phyloP scores from a whole-genome alignment of 1,140 invertebrate genomes.

The Anagrus nilaparvatae region DNA sequence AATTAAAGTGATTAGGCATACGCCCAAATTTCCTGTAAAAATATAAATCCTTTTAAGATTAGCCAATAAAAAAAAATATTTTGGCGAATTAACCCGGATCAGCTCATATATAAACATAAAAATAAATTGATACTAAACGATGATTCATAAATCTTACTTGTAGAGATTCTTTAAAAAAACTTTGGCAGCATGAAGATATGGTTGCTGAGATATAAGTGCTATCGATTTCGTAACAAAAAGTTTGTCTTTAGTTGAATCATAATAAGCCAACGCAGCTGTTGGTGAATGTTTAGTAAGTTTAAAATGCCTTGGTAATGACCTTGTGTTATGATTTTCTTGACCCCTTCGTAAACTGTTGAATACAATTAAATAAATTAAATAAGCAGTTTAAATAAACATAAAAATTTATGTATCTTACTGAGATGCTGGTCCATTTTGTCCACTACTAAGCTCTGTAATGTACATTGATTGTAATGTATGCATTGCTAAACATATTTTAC shows the following conservation, averaged over 20 bases:
- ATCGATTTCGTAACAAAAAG: slow-evolving; percentile 93
- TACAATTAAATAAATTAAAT: not conserved
- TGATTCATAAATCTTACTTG: slow-evolving; percentile 53
- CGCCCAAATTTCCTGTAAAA: too few species aligned
- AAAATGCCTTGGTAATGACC: slow-evolving; percentile 78
- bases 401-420: slow-evolving; percentile 23
- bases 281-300: slow-evolving; percentile 69
- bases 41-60: not conserved
- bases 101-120: not conserved
- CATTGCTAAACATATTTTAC: slow-evolving; percentile 87
- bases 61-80: not conserved
- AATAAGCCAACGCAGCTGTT: slow-evolving; percentile 70
- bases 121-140: too few species aligned
- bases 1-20: too few species aligned
- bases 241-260: slow-evolving; percentile 87
- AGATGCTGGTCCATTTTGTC: slow-evolving; percentile 48
- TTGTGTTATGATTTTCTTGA: slow-evolving; percentile 52
- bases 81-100: too few species aligned
- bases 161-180: slow-evolving; percentile 81
- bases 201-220: slow-evolving; percentile 79
- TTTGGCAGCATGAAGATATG: slow-evolving; percentile 76
- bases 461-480: slow-evolving; percentile 92
- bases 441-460: slow-evolving; percentile 77
- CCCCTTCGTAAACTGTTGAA: slow-evolving; percentile 44
- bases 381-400: not conserved